phyloP scores from a whole-genome alignment of 2,797 vertebrate species.

The Loriculus beryllinus region DNA sequence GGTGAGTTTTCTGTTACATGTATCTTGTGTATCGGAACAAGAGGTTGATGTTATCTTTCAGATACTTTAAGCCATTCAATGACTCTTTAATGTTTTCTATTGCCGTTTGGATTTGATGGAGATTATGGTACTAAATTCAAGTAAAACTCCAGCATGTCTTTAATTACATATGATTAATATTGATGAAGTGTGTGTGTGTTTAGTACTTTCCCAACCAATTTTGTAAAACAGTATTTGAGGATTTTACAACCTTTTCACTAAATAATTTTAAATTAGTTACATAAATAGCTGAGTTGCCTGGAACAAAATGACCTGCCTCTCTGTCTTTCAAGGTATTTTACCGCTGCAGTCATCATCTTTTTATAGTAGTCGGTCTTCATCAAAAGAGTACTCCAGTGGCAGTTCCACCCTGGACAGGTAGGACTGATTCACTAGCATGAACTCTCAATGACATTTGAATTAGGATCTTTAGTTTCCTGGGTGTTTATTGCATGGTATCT shows the following conservation, averaged over 20 bases:
- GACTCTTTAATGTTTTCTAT: not conserved
- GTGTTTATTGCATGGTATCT: not conserved
- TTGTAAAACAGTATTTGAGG: not conserved
- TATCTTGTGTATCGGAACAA: not conserved
- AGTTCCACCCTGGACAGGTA: constrained; percentile 91
- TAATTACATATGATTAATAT: not conserved
- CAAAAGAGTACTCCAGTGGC: constrained; percentile 88
- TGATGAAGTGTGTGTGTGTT: not conserved
- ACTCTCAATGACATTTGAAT: not conserved
- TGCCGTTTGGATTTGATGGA: not conserved
- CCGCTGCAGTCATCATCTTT: constrained; percentile 92
- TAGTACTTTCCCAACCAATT: not conserved
- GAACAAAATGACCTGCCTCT: not conserved
- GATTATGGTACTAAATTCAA: not conserved
- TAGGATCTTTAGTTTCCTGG: not conserved
- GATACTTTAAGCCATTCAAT: not conserved
- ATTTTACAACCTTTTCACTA: not conserved
- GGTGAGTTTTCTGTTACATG: not conserved
- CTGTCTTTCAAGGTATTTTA: constrained; percentile 78
- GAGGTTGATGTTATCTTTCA: not conserved
- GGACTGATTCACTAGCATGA: not conserved
- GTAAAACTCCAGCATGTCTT: not conserved
- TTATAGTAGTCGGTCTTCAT: constrained; percentile 85
- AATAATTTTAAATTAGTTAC: not conserved
- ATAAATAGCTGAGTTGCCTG: not conserved